phyloP scores from a whole-genome alignment of 2,113 vertebrate species.

The Lepidothrix coronata region DNA sequence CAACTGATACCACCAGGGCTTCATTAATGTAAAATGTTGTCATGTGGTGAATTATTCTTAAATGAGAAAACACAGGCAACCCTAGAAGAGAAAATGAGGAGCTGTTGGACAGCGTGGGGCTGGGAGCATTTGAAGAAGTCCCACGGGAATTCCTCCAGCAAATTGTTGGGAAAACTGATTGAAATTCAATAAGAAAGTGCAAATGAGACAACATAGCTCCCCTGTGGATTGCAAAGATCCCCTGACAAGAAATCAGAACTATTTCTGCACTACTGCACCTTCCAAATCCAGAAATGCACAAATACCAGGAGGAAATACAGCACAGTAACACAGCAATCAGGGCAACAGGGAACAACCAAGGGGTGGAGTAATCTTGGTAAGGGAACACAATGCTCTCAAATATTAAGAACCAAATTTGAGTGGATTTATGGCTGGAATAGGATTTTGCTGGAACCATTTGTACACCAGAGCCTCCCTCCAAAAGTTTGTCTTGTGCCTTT shows the following conservation, averaged over 20 bases:
- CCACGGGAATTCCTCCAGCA: not conserved
- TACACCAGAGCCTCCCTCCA: not conserved
- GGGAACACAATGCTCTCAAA: rapidly evolving
- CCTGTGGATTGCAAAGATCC: not conserved
- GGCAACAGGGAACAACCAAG: not conserved
- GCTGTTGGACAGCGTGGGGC: not conserved
- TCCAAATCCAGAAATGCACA: not conserved
- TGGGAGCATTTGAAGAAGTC: slow-evolving; percentile 25
- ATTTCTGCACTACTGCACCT: not conserved
- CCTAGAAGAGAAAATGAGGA: slow-evolving; percentile 27
- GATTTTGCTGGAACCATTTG: not conserved
- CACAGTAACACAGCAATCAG: rapidly evolving
- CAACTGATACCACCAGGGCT: slow-evolving; percentile 22
- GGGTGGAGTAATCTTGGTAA: not conserved
- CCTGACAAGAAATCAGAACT: not conserved
- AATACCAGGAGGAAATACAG: not conserved
- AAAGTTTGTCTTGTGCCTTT: not conserved
- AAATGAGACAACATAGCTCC: slow-evolving; percentile 24
- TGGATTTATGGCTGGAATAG: not conserved
- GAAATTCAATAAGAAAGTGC: slow-evolving; percentile 38
- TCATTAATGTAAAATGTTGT: slow-evolving; percentile 55
- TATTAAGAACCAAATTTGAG: not conserved
- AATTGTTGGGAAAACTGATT: slow-evolving; percentile 44
- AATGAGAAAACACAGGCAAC: slow-evolving; percentile 14
- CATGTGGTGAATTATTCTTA: slow-evolving; percentile 27